phyloP scores from a whole-genome alignment of 2,113 vertebrate species.

The Amblyornis subalaris region DNA sequence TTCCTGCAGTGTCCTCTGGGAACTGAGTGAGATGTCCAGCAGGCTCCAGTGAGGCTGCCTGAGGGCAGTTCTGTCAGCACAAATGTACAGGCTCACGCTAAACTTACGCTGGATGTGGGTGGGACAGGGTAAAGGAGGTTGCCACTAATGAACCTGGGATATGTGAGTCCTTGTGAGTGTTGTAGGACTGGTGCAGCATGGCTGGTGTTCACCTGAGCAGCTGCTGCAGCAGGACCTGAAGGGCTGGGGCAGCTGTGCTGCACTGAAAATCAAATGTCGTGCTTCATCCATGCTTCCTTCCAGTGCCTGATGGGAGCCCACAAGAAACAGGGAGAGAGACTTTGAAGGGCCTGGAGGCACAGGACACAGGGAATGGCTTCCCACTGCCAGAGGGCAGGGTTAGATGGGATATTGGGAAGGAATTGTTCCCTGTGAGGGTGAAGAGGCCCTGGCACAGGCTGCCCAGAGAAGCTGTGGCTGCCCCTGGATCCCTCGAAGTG shows the following conservation, averaged over 20 bases:
- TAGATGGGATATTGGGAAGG: background rate
- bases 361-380: background rate
- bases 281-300: too few relatives aligned
- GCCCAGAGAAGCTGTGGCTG: too few relatives aligned
- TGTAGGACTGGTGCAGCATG: background rate
- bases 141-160: too few relatives aligned
- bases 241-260: background rate
- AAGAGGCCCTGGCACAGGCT: background rate
- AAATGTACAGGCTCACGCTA: background rate
- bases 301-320: too few relatives aligned
- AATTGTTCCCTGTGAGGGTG: background rate
- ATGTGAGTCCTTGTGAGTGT: rapidly evolving
- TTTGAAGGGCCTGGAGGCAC: too few relatives aligned
- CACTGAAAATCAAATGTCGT: rapidly evolving
- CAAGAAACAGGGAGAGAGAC: too few relatives aligned
- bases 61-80: background rate
- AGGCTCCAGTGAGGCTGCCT: background rate
- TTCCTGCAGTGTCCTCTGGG: too few relatives aligned
- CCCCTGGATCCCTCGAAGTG: background rate
- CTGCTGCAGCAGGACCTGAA: background rate
- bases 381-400: background rate
- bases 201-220: background rate
- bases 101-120: background rate
- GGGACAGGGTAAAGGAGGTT: background rate
- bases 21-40: background rate